Percentiles rank a stretch among this genome's conserved stretches.
phyloP scores from a whole-genome alignment of 2,888 invertebrate genomes.

The Gasteruption jaculator region DNA sequence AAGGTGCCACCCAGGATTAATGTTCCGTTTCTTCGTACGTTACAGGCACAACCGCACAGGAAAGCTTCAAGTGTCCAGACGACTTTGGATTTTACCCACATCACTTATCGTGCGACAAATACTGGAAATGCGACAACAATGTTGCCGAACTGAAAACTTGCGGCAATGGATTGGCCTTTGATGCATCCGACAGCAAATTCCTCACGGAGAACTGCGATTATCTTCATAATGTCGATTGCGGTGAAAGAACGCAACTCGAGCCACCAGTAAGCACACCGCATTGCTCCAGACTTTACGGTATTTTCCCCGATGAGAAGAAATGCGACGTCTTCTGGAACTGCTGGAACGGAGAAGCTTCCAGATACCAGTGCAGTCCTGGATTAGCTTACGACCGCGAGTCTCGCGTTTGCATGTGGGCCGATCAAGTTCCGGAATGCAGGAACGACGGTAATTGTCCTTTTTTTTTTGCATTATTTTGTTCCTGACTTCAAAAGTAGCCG shows the following conservation, averaged over 20 bases:
- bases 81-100: slow-evolving; percentile 94
- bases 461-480: too few species aligned
- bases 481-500: too few species aligned
- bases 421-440: slow-evolving; percentile 89
- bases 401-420: slow-evolving; percentile 94
- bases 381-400: slow-evolving; percentile 91
- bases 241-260: slow-evolving; percentile 81
- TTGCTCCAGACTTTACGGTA: slow-evolving; percentile 84
- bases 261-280: slow-evolving; percentile 80
- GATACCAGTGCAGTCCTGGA: slow-evolving; percentile 92
- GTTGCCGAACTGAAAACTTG: slow-evolving; percentile 86
- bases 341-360: slow-evolving; percentile 92
- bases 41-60: slow-evolving; percentile 61
- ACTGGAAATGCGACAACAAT: slow-evolving; percentile 92
- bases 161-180: slow-evolving; percentile 91
- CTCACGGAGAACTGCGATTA: slow-evolving; percentile 94
- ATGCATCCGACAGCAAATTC: slow-evolving; percentile 82
- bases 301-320: slow-evolving; percentile 82
- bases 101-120: slow-evolving; percentile 85
- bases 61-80: slow-evolving; percentile 88
- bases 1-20: not conserved
- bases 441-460: slow-evolving; percentile 66
- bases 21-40: too few species aligned
- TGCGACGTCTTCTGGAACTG: slow-evolving; percentile 96
- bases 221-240: slow-evolving; percentile 90